A percentile compares a stretch with the other conserved stretches of the same genome.
Evolutionary conservation across 2,113 vertebrate species (phyloP).

Genomic region (Gadus chalcogrammus): DNA sequence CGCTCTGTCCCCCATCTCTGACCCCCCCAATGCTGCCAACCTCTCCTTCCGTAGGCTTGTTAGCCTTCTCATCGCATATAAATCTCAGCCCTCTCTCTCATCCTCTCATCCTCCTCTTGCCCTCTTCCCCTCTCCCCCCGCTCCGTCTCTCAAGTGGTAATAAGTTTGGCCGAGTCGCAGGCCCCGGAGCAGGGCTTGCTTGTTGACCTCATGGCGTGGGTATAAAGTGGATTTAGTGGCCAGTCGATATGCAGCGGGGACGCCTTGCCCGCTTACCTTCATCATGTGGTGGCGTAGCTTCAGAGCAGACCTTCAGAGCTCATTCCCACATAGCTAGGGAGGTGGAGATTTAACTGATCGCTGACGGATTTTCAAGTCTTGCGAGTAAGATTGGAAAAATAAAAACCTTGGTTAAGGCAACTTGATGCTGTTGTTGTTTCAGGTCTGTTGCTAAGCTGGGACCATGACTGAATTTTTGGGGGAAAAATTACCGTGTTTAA

Average conservation of each 20-base stretch:
- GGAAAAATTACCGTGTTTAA: too few species aligned
- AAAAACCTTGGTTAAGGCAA: too few species aligned
- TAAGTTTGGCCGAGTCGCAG: slow-evolving; percentile 20
- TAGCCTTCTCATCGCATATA: neutral
- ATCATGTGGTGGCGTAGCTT: neutral
- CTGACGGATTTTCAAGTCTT: too few species aligned
- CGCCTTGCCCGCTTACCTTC: slow-evolving; percentile 7
- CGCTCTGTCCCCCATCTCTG: too few species aligned
- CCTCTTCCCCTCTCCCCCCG: slow-evolving; percentile 7
- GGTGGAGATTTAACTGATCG: too few species aligned
- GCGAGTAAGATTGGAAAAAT: too few species aligned
- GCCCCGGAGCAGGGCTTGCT: slow-evolving; percentile 9
- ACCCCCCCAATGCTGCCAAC: too few species aligned
- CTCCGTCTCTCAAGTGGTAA: slow-evolving; percentile 19
- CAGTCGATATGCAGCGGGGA: slow-evolving; percentile 43
- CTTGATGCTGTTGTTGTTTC: too few species aligned
- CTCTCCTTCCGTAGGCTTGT: neutral
- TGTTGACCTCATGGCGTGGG: slow-evolving; percentile 44
- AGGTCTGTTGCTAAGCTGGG: too few species aligned
- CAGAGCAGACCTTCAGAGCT: neutral
- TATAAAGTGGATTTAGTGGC: slow-evolving; percentile 60
- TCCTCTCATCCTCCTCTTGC: slow-evolving; percentile 23
- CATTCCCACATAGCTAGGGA: slow-evolving; percentile 1
- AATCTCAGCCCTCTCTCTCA: slow-evolving; percentile 1
- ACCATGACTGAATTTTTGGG: too few species aligned